Conservation (phyloP, 2,888 invertebrate species). For the Mythimna ferrago region DNA sequence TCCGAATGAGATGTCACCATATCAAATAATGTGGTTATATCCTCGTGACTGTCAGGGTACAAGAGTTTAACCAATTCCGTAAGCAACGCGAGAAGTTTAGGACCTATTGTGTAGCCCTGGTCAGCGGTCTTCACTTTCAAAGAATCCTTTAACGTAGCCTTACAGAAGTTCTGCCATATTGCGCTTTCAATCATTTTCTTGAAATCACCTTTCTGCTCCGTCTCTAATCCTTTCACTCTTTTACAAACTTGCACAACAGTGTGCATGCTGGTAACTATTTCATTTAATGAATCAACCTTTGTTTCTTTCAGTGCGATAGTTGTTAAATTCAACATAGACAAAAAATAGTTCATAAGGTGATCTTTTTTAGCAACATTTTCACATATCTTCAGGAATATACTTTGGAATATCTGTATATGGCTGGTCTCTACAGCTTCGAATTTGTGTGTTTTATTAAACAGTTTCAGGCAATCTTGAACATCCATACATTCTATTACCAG, state of each 20-base stretch:
- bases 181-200: conserved; percentile 85
- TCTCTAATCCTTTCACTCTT: conserved; percentile 70
- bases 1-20: conserved; percentile 95
- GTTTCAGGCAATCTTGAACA: conserved; percentile 88
- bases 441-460: conserved; percentile 91
- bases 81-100: conserved; percentile 89
- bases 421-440: conserved; percentile 91
- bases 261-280: conserved; percentile 76
- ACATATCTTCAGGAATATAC: conserved; percentile 89
- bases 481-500: conserved; percentile 92
- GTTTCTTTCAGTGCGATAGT: conserved; percentile 86
- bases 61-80: conserved; percentile 90
- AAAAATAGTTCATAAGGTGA: conserved; percentile 87
- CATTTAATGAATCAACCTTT: conserved; percentile 71
- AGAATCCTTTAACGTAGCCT: conserved; percentile 92
- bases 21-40: conserved; percentile 91
- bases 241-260: conserved; percentile 78
- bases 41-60: conserved; percentile 86
- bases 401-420: conserved; percentile 90
- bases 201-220: conserved; percentile 75
- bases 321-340: conserved; percentile 90
- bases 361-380: conserved; percentile 79
- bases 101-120: conserved; percentile 78
- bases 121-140: conserved; percentile 86
- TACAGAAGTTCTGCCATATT: conserved; percentile 91